These are phyloP conservation scores for Halictus ligatus DNA, from an alignment of 2,888 invertebrate genomes.

Conservation along the genomic window DNA sequence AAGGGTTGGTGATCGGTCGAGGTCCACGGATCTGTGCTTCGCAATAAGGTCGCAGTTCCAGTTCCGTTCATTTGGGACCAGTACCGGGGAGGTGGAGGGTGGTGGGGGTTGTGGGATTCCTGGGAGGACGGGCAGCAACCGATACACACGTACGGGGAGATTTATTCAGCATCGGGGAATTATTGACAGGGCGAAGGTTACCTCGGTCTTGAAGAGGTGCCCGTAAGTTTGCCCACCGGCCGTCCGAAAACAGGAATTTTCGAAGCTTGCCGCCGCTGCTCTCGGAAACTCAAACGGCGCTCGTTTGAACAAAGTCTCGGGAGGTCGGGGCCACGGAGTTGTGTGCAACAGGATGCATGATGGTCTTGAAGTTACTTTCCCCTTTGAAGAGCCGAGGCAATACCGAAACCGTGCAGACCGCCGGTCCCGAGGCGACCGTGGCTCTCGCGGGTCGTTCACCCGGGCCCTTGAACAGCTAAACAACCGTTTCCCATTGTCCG, in stretches of 20 bases:
- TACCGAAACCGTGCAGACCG: neutral
- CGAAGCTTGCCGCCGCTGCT: neutral
- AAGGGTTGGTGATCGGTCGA: neutral
- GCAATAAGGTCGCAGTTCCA: neutral
- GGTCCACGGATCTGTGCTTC: too few species aligned
- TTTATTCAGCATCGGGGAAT: neutral
- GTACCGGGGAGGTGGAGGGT: too few species aligned
- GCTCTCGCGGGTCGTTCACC: conserved; percentile 2
- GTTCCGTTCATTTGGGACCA: neutral
- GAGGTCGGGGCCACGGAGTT: conserved; percentile 4
- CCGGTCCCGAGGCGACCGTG: neutral
- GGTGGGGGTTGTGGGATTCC: accelerated
- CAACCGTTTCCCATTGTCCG: neutral
- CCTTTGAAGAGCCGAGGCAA: conserved; percentile 15
- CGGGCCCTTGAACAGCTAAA: neutral
- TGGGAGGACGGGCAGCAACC: too few species aligned
- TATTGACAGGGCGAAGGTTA: conserved; percentile 5
- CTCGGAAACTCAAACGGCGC: conserved; percentile 31
- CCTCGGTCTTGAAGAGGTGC: neutral
- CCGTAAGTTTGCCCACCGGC: neutral
- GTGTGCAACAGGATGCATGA: conserved; percentile 35
- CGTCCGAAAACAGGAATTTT: conserved; percentile 37
- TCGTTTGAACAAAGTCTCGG: conserved; percentile 44
- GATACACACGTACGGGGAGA: neutral
- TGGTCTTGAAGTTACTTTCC: conserved; percentile 17